Evolutionary conservation across 2,113 vertebrate genomes (phyloP), one percentile per base, ranked within the genome.

Genomic region (Ochotona curzoniae): DNA sequence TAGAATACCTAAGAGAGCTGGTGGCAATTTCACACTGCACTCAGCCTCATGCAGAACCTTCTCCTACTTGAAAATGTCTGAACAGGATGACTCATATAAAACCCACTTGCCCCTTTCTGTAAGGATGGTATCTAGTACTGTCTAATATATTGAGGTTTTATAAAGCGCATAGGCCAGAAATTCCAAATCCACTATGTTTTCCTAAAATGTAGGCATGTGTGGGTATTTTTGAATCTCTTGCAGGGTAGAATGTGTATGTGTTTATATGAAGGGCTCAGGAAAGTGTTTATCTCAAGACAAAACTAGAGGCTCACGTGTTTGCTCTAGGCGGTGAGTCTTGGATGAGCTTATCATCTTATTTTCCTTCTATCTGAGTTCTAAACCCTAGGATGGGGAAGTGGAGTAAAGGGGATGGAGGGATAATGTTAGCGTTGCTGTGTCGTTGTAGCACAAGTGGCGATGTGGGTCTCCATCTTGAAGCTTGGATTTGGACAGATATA

Each of bases 31-130:
- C 25, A 2, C n/a, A 35, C 66, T 70, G 86, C 76, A 88, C 11
- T 54, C 44, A 83, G 47, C 54, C 67, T 89, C 51, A 25, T 26
- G 86, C 54, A 23, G 49, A 87, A 83, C 30, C 2, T 66, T 71
- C 35, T 91, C 60, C 30, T 54, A 18, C 61, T 83, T 89, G 76
- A 80, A 80, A 47, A 60, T 83, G 70, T 75, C 69, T 75, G 86
- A 47, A 60, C 14, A 26, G 1, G 30, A 71, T 76, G 71, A 71
- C 7, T 66, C 54, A 38, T 9, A 64, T 14, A 61, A 85, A 67
- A 78, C 69, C 11, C 8, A 79, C 74, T 67, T 61, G 8, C 26
- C 73, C 67, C 81, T 32, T 61, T 91, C 63, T 93, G 54, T 28
- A 69, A 78, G 20, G 66, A 79, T 66, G 38, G 35, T 78, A 49